A percentile compares a stretch with the other conserved stretches of the same genome.
phyloP scores from a whole-genome alignment of 1,140 invertebrate genomes.

The Chironomus tepperi region DNA sequence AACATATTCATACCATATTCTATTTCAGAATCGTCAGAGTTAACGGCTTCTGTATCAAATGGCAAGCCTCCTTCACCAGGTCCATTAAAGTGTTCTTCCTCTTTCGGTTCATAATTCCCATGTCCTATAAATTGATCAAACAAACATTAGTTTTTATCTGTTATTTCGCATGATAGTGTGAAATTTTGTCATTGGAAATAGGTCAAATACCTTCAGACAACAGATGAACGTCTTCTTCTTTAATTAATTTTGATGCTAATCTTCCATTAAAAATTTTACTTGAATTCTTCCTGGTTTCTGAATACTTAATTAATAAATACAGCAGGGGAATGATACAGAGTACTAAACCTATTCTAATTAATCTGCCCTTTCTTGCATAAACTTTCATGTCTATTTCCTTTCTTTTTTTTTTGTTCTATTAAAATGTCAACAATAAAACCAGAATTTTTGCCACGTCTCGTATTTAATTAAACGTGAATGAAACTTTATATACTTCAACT shows the following conservation, averaged over 20 bases:
- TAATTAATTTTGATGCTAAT: conserved; percentile 28
- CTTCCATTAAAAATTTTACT: conserved; percentile 34
- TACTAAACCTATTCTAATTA: conserved; percentile 36
- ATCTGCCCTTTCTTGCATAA: conserved; percentile 38
- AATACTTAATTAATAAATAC: conserved; percentile 41
- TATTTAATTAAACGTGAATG: too few species aligned
- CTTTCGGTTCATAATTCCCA: conserved; percentile 59
- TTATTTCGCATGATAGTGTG: background rate
- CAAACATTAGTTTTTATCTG: background rate
- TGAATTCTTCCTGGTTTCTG: conserved; percentile 36
- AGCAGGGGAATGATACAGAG: conserved; percentile 37
- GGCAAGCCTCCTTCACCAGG: conserved; percentile 70
- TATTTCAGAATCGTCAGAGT: conserved; percentile 62
- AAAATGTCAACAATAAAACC: background rate
- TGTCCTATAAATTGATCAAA: conserved; percentile 38
- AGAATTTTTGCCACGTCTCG: too few species aligned
- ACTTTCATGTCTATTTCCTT: conserved; percentile 34
- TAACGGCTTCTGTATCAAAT: conserved; percentile 53
- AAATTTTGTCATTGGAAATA: conserved; percentile 11
- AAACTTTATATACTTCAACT: too few species aligned
- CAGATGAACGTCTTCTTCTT: conserved; percentile 32
- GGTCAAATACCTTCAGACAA: conserved; percentile 34
- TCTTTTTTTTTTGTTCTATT: background rate
- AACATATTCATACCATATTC: conserved; percentile 98
- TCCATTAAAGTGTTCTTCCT: conserved; percentile 50